Base-by-base conservation (phyloP, 2,113 vertebrate genomes). In the Pholis gunnellus region DNA sequence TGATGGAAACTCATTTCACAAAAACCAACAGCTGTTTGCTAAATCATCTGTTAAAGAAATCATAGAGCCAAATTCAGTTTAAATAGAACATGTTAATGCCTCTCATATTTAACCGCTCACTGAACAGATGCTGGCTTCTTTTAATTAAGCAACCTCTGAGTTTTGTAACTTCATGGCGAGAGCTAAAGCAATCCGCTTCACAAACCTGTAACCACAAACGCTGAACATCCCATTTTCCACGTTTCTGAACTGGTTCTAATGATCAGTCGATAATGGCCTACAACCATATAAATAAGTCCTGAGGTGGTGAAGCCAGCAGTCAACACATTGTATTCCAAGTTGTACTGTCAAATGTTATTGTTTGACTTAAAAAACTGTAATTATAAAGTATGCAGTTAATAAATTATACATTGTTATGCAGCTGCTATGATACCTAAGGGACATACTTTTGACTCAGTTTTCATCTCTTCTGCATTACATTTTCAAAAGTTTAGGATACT, bases 11-110 rank as follows among this genome's bases (percentile, higher is more conserved):
- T 82, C 73, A 65, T 90, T 86, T 85, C 64, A 90, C 64, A 91
- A 77, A 85, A 88, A 80, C n/a, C 87, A 90, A 78, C 93, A 94
- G 90, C 92, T 94, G 93, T 90, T 94, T 92, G 93, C 66, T 92
- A 89, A 95, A 92, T 94, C 93, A 94, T 92, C 91, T 95, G 90
- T 94, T 93, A 84, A 93, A 85, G 90, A 92, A 95, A 79, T 78
- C 83, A 84, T 83, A 86, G 69, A 79, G 75, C 84, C 88, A 87
- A 85, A 89, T 73, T 86, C 78, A n/a, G 31, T 91, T 92, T 91
- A 91, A 93, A 92, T 89, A 80, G 75, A 84, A 88, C 86, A 71
- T 83, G 81, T 90, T 91, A 88, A 91, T 92, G 83, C 87, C 85
- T 56, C 86, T 91, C 86, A 84, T 91, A 84, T 94, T 92, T 92